Base-by-base conservation (phyloP, 2,888 invertebrate species). In the Drosophila villosipedis region DNA sequence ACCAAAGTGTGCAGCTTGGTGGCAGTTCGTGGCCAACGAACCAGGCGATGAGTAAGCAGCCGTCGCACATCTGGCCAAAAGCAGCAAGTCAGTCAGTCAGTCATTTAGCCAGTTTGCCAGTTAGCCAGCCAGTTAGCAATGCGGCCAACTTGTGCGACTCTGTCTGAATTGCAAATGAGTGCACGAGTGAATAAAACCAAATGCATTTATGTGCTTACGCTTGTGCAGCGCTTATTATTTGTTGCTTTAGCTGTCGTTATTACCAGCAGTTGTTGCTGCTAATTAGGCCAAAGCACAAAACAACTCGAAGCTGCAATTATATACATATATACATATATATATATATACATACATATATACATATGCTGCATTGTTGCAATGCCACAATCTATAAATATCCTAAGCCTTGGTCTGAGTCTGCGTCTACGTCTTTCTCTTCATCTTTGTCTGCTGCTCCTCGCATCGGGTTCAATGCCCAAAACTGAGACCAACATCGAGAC, bases 141-240 rank as follows among this genome's bases (percentile, higher is more conserved):
- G 72, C 80, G 81, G 80, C 76, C 83, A 86, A 81, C 79, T 86
- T 81, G 76, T 66, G 76, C 63, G 89, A 78, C 83, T 83, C 83
- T 61, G 83, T 66, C 78, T 83, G 81, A 73, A 85, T 83, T 83
- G 84, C 87, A 86, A 85, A 83, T 83, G 74, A 85, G 61, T 74
- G 74, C 76, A 68, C 76, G 68, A 84, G 55, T 72, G 78, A 69
- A 71, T 73, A 76, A 82, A 77, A 68, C 70, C 60, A 76, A 78
- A 80, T 79, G 68, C 80, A 80, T 68, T 80, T 68, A 52, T 65
- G 50, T 58, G 50, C 58, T 47, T 41, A 60, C 53, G 49, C 43
- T 66, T 52, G 59, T 31, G 47, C 55, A 39, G 39, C 39, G 37
- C 57, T 57, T 57, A 39, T 47, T 47, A 47, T 31, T 43, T 57